These are phyloP conservation scores for Diglossa cyanea DNA, from an alignment of 2,797 vertebrate genomes.

Conservation along the genomic window DNA sequence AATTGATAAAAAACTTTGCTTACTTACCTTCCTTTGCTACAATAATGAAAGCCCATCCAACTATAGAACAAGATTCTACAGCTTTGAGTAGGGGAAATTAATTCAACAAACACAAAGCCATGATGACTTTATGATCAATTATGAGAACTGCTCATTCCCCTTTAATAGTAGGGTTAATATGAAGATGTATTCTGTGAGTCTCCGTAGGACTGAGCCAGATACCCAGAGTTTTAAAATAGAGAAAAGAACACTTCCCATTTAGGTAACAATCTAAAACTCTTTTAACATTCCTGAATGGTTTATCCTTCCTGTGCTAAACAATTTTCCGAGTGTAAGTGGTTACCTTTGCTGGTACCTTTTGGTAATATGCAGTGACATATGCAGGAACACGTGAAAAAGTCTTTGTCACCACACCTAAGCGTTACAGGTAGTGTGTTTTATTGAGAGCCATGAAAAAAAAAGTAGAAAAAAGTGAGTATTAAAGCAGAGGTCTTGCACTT, in stretches of 20 bases:
- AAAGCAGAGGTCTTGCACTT: background rate
- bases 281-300: background rate
- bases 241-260: background rate
- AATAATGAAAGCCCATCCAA: background rate
- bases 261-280: background rate
- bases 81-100: background rate
- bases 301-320: background rate
- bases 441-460: background rate
- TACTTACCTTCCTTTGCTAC: background rate
- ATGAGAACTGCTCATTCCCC: background rate
- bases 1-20: background rate
- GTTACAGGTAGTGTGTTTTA: background rate
- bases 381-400: background rate
- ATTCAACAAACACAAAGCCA: background rate
- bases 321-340: background rate
- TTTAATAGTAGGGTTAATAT: background rate
- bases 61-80: background rate
- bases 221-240: background rate
- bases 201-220: background rate
- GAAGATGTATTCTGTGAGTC: background rate
- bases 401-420: background rate
- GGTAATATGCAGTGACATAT: background rate
- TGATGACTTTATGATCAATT: background rate
- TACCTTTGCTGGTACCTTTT: background rate
- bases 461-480: background rate